phyloP scores from a whole-genome alignment of 2,797 vertebrate genomes.

The Tympanoctomys barrerae region DNA sequence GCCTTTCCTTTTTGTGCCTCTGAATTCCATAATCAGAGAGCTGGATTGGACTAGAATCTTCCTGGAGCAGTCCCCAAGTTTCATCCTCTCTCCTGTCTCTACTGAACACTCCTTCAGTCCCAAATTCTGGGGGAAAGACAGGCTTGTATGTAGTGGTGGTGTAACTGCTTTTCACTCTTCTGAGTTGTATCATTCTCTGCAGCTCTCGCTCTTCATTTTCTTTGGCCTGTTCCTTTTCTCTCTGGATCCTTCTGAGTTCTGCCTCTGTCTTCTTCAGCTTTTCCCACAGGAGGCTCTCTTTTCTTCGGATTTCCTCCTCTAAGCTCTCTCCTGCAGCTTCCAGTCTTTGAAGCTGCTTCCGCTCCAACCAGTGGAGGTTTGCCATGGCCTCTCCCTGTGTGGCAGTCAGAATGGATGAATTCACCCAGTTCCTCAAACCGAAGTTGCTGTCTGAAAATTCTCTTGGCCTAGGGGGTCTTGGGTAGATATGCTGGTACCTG shows the following conservation, averaged over 20 bases:
- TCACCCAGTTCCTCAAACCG: slow-evolving; percentile 64
- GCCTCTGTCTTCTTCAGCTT: slow-evolving; percentile 90
- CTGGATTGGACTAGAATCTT: slow-evolving; percentile 46
- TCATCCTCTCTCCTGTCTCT: slow-evolving; percentile 19
- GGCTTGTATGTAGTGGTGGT: background rate
- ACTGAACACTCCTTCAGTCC: slow-evolving; percentile 10
- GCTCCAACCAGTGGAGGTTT: slow-evolving; percentile 52
- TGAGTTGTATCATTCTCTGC: slow-evolving; percentile 48
- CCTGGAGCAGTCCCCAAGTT: slow-evolving; percentile 41
- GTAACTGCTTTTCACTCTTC: slow-evolving; percentile 16
- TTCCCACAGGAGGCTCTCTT: slow-evolving; percentile 89
- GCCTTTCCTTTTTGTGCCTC: slow-evolving; percentile 82
- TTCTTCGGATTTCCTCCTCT: slow-evolving; percentile 88
- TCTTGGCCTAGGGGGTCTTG: background rate
- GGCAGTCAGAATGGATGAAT: slow-evolving; percentile 41
- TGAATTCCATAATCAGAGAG: slow-evolving; percentile 64
- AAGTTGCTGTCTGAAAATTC: slow-evolving; percentile 59
- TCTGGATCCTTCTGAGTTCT: slow-evolving; percentile 88
- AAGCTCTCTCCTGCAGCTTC: slow-evolving; percentile 85
- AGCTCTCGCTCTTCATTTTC: slow-evolving; percentile 70
- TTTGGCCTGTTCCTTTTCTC: slow-evolving; percentile 77
- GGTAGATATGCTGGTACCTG: background rate
- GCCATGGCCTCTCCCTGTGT: slow-evolving; percentile 54
- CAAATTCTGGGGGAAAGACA: slow-evolving; percentile 46
- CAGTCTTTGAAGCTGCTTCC: slow-evolving; percentile 82